Conservation (phyloP, 2,888 invertebrate species). For the Lasioglossum figueresi region DNA sequence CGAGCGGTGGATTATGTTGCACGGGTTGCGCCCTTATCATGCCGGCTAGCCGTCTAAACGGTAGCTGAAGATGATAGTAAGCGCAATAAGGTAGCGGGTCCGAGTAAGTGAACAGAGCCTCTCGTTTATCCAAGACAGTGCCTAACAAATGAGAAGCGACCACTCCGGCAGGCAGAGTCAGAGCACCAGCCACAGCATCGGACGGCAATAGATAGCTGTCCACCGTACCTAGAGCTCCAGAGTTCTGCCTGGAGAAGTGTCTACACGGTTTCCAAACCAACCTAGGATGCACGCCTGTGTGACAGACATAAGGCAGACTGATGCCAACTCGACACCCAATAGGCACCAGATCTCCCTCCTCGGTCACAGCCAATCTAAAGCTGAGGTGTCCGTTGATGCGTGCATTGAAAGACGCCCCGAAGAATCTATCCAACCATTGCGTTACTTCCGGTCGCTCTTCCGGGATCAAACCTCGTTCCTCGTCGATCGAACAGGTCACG, state of each 20-base stretch:
- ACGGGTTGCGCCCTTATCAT: constrained; percentile 75
- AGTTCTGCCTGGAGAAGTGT: constrained; percentile 86
- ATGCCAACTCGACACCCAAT: constrained; percentile 91
- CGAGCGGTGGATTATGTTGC: constrained; percentile 80
- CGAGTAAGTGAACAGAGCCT: constrained; percentile 93
- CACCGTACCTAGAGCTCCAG: constrained; percentile 83
- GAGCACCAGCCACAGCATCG: constrained; percentile 86
- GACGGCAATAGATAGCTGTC: constrained; percentile 79
- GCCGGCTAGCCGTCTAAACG: constrained; percentile 84
- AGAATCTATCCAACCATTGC: constrained; percentile 90
- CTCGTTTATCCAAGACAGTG: constrained; percentile 90
- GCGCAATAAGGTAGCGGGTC: constrained; percentile 94
- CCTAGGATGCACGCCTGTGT: constrained; percentile 88
- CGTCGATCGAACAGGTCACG: constrained; percentile 91
- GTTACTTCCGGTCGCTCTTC: constrained; percentile 88
- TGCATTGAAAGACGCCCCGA: constrained; percentile 87
- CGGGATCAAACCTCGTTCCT: constrained; percentile 88
- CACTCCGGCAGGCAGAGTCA: constrained; percentile 84
- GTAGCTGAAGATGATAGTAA: constrained; percentile 92
- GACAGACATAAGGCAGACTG: constrained; percentile 92
- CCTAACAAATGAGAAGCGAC: constrained; percentile 79
- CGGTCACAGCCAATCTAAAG: constrained; percentile 89
- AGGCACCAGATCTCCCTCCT: constrained; percentile 86
- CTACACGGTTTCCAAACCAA: constrained; percentile 88
- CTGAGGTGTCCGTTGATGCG: constrained; percentile 92